These are phyloP conservation scores for Leptoclinus maculatus DNA, from an alignment of 2,797 vertebrate species.

Conservation along the genomic window DNA sequence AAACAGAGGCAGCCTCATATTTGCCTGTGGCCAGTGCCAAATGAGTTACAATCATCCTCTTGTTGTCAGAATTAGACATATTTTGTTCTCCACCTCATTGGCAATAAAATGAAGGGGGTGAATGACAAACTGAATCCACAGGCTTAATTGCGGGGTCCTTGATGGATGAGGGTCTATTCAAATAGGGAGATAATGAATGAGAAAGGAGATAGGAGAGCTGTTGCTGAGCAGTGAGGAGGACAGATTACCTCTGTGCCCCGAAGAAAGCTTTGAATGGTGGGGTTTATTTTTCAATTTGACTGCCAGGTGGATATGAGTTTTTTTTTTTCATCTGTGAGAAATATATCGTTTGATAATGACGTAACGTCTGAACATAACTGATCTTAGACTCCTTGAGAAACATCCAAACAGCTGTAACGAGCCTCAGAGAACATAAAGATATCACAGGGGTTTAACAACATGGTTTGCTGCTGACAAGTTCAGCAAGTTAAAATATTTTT, in stretches of 20 bases:
- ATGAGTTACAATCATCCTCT: constrained; percentile 61
- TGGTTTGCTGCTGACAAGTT: constrained; percentile 41
- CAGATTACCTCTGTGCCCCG: constrained; percentile 11
- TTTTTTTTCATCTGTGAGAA: constrained; percentile 8
- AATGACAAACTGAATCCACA: constrained; percentile 58
- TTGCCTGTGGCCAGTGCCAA: constrained; percentile 49
- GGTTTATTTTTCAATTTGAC: constrained; percentile 35
- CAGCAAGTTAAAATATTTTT: constrained; percentile 11
- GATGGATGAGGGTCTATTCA: constrained; percentile 54
- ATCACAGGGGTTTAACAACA: constrained; percentile 30
- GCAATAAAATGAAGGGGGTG: constrained; percentile 40
- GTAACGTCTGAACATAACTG: constrained; percentile 23
- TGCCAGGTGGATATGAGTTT: constrained; percentile 6
- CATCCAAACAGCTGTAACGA: constrained; percentile 13
- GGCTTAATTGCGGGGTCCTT: constrained; percentile 46
- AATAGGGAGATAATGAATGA: constrained; percentile 55
- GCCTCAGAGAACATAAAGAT: constrained; percentile 43
- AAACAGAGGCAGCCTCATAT: constrained; percentile 25
- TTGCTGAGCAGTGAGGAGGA: constrained; percentile 29
- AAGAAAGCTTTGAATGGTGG: constrained; percentile 35
- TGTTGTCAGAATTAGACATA: constrained; percentile 55
- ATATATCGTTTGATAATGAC: not conserved
- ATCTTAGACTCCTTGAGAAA: constrained; percentile 25
- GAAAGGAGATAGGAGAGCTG: constrained; percentile 36
- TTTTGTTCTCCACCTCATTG: constrained; percentile 53